phyloP scores from a whole-genome alignment of 2,113 vertebrate genomes.

The Hemiprocne comata region DNA sequence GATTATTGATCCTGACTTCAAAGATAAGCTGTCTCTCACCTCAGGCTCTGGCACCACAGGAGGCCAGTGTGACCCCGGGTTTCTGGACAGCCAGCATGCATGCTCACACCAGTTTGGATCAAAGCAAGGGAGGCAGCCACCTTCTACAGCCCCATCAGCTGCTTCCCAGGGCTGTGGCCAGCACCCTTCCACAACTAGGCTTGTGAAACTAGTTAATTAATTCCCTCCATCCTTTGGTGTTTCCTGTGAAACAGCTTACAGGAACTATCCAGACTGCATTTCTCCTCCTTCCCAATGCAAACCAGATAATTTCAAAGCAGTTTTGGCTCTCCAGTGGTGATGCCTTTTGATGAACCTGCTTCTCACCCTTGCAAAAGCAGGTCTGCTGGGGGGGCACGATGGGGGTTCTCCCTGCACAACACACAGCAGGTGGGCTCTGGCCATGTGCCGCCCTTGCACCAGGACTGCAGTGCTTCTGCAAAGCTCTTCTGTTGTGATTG shows the following conservation, averaged over 20 bases:
- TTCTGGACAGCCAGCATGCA: neutral
- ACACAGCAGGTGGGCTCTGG: neutral
- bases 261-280: neutral
- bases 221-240: neutral
- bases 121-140: neutral
- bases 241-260: neutral
- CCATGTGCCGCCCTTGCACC: neutral
- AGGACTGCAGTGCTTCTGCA: neutral
- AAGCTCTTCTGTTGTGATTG: rapidly evolving
- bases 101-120: neutral
- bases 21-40: neutral
- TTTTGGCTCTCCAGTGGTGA: neutral
- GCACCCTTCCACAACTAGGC: neutral
- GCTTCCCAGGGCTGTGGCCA: neutral
- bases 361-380: neutral
- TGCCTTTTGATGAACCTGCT: neutral
- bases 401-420: neutral
- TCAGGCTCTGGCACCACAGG: neutral
- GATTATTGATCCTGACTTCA: neutral
- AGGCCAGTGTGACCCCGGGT: neutral
- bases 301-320: neutral
- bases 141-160: neutral
- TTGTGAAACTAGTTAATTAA: neutral
- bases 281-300: neutral
- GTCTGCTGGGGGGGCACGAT: rapidly evolving